A percentile compares a stretch with the other conserved stretches of the same genome.
phyloP scores from a whole-genome alignment of 2,797 vertebrate genomes.

The Perodicticus potto region DNA sequence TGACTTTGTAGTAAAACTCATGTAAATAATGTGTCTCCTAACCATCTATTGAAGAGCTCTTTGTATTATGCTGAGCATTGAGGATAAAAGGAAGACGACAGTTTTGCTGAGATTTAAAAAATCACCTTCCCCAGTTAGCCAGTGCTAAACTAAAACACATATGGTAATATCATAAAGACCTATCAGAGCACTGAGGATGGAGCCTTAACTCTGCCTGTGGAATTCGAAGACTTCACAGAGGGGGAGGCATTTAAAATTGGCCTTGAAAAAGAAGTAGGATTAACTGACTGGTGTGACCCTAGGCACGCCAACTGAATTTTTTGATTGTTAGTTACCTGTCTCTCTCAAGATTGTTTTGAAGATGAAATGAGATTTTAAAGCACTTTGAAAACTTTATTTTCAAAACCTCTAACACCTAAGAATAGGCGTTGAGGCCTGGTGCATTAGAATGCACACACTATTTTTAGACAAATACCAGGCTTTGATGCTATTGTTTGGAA shows the following conservation, averaged over 20 bases:
- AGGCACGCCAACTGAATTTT: slow-evolving; percentile 1
- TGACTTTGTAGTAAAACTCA: too few species aligned
- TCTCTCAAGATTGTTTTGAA: slow-evolving; percentile 31
- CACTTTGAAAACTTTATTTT: slow-evolving; percentile 31
- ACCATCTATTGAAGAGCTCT: not conserved
- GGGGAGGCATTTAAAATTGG: not conserved
- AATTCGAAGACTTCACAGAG: not conserved
- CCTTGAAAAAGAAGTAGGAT: slow-evolving; percentile 33
- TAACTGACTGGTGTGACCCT: not conserved
- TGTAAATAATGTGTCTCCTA: not conserved
- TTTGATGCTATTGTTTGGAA: slow-evolving; percentile 48
- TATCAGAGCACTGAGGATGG: not conserved
- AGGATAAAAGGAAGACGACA: not conserved
- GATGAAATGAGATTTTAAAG: slow-evolving; percentile 61
- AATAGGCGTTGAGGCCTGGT: not conserved
- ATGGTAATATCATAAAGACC: not conserved
- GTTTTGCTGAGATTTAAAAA: slow-evolving; percentile 27
- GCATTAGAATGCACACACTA: not conserved
- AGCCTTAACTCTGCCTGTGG: not conserved
- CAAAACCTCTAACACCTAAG: not conserved
- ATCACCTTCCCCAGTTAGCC: not conserved
- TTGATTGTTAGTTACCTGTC: not conserved
- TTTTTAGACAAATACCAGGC: slow-evolving; percentile 7
- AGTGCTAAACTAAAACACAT: not conserved
- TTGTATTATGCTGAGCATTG: not conserved